Evolutionary conservation across 2,888 invertebrate genomes (phyloP), one percentile per base, ranked within the genome.

Genomic region (Caenorhabditis drosophilae): DNA sequence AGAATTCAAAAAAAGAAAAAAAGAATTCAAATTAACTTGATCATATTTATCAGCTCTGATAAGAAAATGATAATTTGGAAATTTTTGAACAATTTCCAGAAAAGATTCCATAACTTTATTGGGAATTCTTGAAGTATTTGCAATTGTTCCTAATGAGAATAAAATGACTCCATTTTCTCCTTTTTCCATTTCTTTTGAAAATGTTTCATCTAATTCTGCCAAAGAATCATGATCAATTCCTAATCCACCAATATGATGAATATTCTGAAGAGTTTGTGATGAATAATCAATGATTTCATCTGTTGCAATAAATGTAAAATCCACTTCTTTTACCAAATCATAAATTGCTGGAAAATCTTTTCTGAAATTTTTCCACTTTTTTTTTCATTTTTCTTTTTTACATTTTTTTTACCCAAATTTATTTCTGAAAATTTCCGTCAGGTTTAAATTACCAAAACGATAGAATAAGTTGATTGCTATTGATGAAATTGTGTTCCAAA

Each of bases 261-360:
- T 42, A 47, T 77, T 78, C n/a, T 63, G 75, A 20, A 68, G 50
- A 7, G 66, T 64, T 12, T 71, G 72, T 0, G 75, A 49, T 7
- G 75, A 66, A 40, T 76, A 59, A 16, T 76, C 77, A 16, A 77
- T 54, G 7, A 78, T 41, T 36, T 78, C 78, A 36, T 77, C 77
- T 1, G 64, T 67, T 9, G 73, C 62, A 23, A 77, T 53, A 16
- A 78, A 76, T 25, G 74, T 62, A n/a, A 78, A 48, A 26, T 75
- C 74, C 18, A 73, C 61, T 31, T 69, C 48, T 20, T 55, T 41
- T 11, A 58, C 68, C 16, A 75, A 57, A 1, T 55, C 47, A 7
- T 27, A 22, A 2, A 67, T 44, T 22, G 52, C 20, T 9, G 76
- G 76, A 40, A 78, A 77, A 2, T 69, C 44, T 1, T 52, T 18